Conservation (phyloP, 2,113 vertebrate genomes). For the Brevimyrus niger region DNA sequence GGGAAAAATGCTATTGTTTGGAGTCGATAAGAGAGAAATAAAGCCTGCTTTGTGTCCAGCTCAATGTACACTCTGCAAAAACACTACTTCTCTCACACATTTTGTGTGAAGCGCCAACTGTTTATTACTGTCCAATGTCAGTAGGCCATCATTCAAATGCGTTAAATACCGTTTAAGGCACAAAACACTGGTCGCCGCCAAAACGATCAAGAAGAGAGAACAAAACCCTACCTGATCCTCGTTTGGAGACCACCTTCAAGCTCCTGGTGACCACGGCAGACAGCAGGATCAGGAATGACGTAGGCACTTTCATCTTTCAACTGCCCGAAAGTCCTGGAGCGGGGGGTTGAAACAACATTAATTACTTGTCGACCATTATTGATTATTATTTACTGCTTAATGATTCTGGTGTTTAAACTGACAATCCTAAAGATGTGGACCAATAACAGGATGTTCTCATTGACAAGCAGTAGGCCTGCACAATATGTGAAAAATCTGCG, state of each 20-base stretch:
- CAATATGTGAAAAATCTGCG: not conserved
- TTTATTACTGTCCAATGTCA: not conserved
- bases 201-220: not conserved
- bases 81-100: not conserved
- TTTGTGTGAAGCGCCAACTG: not conserved
- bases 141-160: not conserved
- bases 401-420: not conserved
- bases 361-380: not conserved
- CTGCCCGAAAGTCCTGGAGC: conserved; percentile 45
- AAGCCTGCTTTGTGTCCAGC: not conserved
- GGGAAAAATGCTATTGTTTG: not conserved
- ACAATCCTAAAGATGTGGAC: not conserved
- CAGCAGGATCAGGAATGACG: conserved; percentile 58
- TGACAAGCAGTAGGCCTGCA: not conserved
- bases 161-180: not conserved
- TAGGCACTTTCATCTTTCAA: conserved; percentile 61
- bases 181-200: not conserved
- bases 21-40: not conserved
- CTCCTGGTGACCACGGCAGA: conserved; percentile 52
- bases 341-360: not conserved
- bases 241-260: conserved; percentile 58
- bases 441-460: not conserved
- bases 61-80: not conserved
- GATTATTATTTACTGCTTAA: not conserved
- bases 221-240: conserved; percentile 53